These are phyloP conservation scores for Acanthosepion pharaonis DNA, from an alignment of 2,888 invertebrate genomes.

Conservation along the genomic window DNA sequence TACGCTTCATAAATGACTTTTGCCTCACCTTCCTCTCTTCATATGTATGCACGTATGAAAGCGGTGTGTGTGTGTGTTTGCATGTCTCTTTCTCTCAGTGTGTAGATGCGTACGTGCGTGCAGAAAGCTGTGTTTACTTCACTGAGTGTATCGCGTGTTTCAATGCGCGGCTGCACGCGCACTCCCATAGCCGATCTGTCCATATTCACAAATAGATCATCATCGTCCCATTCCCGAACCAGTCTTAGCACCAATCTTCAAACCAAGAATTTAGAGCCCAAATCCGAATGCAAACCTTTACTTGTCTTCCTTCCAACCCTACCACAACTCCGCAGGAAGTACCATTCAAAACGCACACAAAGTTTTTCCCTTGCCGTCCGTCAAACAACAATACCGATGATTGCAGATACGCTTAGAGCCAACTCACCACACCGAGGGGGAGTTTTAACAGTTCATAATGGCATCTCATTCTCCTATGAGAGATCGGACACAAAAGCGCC, in stretches of 20 bases:
- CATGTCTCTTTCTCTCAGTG: too few relatives aligned
- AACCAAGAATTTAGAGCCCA: not conserved
- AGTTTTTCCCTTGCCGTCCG: conserved; percentile 20
- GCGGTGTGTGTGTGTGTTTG: too few relatives aligned
- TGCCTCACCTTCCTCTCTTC: too few relatives aligned
- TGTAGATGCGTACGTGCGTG: not conserved
- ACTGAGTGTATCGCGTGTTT: not conserved
- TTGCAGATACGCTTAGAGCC: conserved; percentile 22
- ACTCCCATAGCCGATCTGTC: not conserved
- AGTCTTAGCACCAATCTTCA: not conserved
- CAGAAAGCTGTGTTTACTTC: not conserved
- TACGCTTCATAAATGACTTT: too few relatives aligned
- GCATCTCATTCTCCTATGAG: not conserved
- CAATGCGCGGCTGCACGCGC: not conserved
- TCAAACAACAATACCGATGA: conserved; percentile 33
- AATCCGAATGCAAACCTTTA: not conserved
- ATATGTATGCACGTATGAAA: too few relatives aligned
- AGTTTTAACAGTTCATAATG: conserved; percentile 7
- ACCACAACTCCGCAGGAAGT: not conserved
- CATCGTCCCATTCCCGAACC: not conserved
- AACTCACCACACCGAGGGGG: not conserved
- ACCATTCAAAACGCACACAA: not conserved
- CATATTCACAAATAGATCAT: not conserved
- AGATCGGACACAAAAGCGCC: not conserved
- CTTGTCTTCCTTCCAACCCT: not conserved